A percentile compares a stretch with the other conserved stretches of the same genome.
Evolutionary conservation across 2,113 vertebrate species (phyloP).

Genomic region (Tragelaphus buxtoni): DNA sequence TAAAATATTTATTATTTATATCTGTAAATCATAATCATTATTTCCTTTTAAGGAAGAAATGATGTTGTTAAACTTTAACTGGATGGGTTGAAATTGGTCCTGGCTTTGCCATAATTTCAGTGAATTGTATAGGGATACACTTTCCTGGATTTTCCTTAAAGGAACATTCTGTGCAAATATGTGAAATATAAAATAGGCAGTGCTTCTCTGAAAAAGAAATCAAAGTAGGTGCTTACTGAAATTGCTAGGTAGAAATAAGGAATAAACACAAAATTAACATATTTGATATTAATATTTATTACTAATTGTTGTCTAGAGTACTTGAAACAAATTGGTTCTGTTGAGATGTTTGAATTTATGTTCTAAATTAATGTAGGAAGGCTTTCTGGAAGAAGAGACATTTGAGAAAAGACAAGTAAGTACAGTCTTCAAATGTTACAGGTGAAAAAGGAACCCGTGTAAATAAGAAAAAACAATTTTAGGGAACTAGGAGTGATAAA

Average conservation of each 20-base stretch:
- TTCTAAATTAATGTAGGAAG: constrained; percentile 17
- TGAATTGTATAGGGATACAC: background rate
- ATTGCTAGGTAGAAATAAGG: background rate
- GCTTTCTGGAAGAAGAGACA: background rate
- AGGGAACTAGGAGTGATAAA: background rate
- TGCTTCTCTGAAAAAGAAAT: constrained; percentile 22
- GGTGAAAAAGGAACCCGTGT: background rate
- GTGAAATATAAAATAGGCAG: background rate
- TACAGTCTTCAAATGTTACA: background rate
- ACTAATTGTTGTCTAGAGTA: background rate
- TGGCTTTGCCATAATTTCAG: background rate
- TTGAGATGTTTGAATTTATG: background rate
- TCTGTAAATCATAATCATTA: background rate
- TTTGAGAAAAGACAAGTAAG: constrained; percentile 23
- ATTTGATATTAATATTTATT: background rate
- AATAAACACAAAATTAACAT: background rate
- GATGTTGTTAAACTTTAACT: background rate
- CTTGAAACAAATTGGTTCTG: background rate
- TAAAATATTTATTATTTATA: background rate
- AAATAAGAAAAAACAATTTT: background rate
- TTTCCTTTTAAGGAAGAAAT: constrained; percentile 17
- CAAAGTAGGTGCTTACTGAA: background rate
- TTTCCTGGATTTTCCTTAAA: background rate
- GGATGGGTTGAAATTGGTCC: background rate
- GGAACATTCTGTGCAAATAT: constrained; percentile 1